Evolutionary conservation across 2,797 vertebrate species (phyloP).

Genomic region (Enteromius thamalakanensis): DNA sequence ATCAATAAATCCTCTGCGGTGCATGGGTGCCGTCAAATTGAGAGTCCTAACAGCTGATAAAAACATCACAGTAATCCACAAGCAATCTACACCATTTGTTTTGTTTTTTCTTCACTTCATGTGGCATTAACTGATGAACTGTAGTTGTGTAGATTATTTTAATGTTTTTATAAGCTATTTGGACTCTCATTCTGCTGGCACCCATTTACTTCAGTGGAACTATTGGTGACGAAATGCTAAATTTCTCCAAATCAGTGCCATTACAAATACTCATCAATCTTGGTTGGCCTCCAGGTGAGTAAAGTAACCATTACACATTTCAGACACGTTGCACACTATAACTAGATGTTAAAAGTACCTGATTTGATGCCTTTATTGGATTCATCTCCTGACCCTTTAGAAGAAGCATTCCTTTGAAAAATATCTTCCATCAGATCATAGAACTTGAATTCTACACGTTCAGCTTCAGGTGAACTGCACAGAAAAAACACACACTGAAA

Average conservation of each 20-base stretch:
- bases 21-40: not conserved
- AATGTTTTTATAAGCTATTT: not conserved
- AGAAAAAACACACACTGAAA: not conserved
- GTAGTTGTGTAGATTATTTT: not conserved
- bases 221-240: not conserved
- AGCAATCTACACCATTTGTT: not conserved
- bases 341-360: constrained; percentile 52
- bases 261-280: not conserved
- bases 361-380: constrained; percentile 62
- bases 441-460: constrained; percentile 75
- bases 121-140: not conserved
- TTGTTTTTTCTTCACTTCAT: not conserved
- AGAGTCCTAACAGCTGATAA: not conserved
- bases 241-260: not conserved
- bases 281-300: not conserved
- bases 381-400: constrained; percentile 60
- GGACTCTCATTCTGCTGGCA: not conserved
- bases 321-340: not conserved
- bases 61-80: not conserved
- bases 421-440: constrained; percentile 77
- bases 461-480: constrained; percentile 61
- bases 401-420: constrained; percentile 73
- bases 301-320: not conserved
- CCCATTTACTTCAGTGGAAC: not conserved
- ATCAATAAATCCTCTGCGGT: not conserved